These are phyloP conservation scores for Coregonus ussuriensis DNA, from an alignment of 2,797 vertebrate species.

Conservation along the genomic window DNA sequence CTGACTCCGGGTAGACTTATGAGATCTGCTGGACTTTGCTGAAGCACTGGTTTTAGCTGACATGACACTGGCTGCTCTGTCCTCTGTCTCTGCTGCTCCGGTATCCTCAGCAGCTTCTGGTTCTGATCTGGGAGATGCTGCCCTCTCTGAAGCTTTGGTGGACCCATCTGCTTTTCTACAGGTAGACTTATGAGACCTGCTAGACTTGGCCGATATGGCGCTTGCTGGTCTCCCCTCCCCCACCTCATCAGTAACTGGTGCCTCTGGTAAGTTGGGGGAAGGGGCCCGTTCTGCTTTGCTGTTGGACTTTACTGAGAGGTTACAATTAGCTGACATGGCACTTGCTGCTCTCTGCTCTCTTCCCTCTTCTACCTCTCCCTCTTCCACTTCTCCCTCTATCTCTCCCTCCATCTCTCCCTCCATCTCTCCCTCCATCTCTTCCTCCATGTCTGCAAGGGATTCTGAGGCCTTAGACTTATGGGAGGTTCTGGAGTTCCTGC, in stretches of 20 bases:
- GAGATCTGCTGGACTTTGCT: slow-evolving; percentile 12
- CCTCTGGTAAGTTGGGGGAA: not conserved
- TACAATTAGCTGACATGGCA: slow-evolving; percentile 15
- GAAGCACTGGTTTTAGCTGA: not conserved
- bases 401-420: not conserved
- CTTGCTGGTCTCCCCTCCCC: slow-evolving; percentile 16
- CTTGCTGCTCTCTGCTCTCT: slow-evolving; percentile 15
- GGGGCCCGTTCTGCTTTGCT: slow-evolving; percentile 35
- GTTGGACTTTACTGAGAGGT: slow-evolving; percentile 3
- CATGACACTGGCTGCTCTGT: not conserved
- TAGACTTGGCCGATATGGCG: slow-evolving; percentile 35
- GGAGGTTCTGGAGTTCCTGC: slow-evolving; percentile 31
- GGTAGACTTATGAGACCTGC: slow-evolving; percentile 39
- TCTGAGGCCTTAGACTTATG: slow-evolving; percentile 36
- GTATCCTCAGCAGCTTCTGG: slow-evolving; percentile 16
- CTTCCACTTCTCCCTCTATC: not conserved
- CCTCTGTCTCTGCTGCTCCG: slow-evolving; percentile 33
- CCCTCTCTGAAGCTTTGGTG: slow-evolving; percentile 45
- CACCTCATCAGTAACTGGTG: slow-evolving; percentile 2
- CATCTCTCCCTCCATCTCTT: not conserved
- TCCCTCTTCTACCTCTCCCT: not conserved
- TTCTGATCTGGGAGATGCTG: not conserved
- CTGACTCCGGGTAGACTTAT: slow-evolving; percentile 13
- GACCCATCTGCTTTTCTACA: slow-evolving; percentile 46
- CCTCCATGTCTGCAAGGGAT: not conserved